Evolutionary conservation across 2,888 invertebrate genomes (phyloP).

Genomic region (Tipula vernalis): DNA sequence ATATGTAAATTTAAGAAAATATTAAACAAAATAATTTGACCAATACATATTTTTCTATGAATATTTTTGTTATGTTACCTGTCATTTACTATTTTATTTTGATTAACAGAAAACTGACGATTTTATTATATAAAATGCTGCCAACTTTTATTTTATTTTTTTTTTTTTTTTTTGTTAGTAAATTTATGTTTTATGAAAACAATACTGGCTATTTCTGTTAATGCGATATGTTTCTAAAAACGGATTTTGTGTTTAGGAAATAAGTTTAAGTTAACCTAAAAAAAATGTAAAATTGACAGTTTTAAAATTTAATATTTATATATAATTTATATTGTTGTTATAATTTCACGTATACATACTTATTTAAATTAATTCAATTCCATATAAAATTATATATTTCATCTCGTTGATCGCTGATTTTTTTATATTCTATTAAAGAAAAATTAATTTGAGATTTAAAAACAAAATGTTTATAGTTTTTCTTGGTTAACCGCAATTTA

Average conservation of each 20-base stretch:
- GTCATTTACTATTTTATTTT: background rate
- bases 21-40: background rate
- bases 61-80: background rate
- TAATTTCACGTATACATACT: constrained; percentile 4
- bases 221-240: background rate
- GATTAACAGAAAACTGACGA: background rate
- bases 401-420: background rate
- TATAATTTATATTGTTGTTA: background rate
- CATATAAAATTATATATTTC: background rate
- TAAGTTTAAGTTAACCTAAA: background rate
- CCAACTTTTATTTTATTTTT: background rate
- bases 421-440: background rate
- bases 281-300: background rate
- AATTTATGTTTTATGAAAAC: background rate
- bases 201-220: background rate
- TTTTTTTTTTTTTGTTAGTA: background rate
- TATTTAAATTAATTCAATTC: background rate
- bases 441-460: background rate
- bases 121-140: background rate
- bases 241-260: background rate
- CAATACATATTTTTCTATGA: background rate
- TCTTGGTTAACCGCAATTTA: background rate
- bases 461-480: background rate
- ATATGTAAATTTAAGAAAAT: background rate
- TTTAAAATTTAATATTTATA: background rate